phyloP scores from a whole-genome alignment of 2,113 vertebrate genomes.

The Todiramphus saurophagus region DNA sequence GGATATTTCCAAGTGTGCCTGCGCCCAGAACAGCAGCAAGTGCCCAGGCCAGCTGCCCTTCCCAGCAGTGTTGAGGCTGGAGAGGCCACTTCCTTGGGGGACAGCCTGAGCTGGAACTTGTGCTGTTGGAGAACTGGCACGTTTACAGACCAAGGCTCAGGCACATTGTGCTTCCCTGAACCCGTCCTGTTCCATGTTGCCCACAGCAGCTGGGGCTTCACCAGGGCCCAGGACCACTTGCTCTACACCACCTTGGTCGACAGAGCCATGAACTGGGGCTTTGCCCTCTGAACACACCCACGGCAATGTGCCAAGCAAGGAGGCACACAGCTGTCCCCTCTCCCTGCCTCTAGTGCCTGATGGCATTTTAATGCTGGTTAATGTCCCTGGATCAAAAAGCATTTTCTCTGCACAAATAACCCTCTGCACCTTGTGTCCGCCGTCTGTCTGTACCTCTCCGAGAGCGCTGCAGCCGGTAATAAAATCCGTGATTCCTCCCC shows the following conservation, averaged over 20 bases:
- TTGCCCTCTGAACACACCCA: neutral
- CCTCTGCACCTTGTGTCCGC: neutral
- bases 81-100: rapidly evolving
- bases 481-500: neutral
- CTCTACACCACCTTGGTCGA: rapidly evolving
- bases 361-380: neutral
- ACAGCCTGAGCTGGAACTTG: neutral
- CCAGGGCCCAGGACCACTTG: neutral
- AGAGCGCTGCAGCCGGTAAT: neutral
- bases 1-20: neutral
- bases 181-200: neutral
- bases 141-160: neutral
- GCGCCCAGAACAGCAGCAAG: neutral
- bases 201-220: neutral
- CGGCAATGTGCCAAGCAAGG: neutral
- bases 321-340: neutral
- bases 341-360: neutral
- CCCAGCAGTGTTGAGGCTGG: neutral
- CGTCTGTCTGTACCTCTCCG: rapidly evolving
- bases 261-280: neutral
- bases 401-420: neutral
- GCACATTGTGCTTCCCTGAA: neutral
- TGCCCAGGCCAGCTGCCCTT: neutral
- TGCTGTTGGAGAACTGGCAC: neutral
- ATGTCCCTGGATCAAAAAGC: neutral